Conservation (phyloP, 1,140 invertebrate species). For the Drosophila bocki region DNA sequence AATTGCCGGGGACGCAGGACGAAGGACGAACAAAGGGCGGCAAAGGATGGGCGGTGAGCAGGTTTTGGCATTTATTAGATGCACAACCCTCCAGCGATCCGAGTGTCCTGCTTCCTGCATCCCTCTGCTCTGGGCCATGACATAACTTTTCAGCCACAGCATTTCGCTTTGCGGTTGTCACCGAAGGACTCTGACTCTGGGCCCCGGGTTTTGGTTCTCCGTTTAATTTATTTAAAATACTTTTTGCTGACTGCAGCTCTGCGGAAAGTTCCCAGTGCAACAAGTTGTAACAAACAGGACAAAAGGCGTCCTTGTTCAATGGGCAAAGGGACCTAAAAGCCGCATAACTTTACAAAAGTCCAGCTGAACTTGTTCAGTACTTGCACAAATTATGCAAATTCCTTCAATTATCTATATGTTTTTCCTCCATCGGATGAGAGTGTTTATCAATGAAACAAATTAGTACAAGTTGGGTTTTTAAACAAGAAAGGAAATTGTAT, state of each 20-base stretch:
- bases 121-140: conserved; percentile 32
- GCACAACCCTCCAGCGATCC: conserved; percentile 61
- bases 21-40: conserved; percentile 12
- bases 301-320: conserved; percentile 30
- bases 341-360: conserved; percentile 27
- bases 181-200: conserved; percentile 30
- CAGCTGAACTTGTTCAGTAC: conserved; percentile 13
- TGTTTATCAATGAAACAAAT: conserved; percentile 65
- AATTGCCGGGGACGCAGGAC: conserved; percentile 53
- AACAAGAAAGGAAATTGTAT: background rate
- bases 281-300: conserved; percentile 42
- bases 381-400: conserved; percentile 47
- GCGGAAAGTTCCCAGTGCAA: conserved; percentile 40
- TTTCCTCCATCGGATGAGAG: conserved; percentile 3
- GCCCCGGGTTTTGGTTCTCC: conserved; percentile 14
- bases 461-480: conserved; percentile 28
- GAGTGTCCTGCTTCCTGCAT: conserved; percentile 16
- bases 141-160: conserved; percentile 68
- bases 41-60: conserved; percentile 14
- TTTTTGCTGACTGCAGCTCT: conserved; percentile 41
- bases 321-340: conserved; percentile 29
- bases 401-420: conserved; percentile 32
- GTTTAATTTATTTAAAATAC: conserved; percentile 77
- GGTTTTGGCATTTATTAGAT: conserved; percentile 79
- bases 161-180: conserved; percentile 64